These are phyloP conservation scores for Platyura marginata DNA, from an alignment of 1,140 invertebrate species.

Conservation along the genomic window DNA sequence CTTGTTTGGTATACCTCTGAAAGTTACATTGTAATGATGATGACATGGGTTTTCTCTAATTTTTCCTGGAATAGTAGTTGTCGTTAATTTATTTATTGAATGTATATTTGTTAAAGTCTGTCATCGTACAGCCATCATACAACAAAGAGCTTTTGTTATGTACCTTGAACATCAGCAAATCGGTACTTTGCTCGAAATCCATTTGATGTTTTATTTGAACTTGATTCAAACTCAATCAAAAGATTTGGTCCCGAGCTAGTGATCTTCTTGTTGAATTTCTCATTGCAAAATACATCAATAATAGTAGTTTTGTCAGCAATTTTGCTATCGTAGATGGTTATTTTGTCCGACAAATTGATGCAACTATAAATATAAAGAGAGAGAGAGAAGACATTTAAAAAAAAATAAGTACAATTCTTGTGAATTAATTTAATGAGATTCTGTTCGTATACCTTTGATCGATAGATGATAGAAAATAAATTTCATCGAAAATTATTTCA, in stretches of 20 bases:
- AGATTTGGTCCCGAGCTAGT: conserved; percentile 62
- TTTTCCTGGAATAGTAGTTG: no score
- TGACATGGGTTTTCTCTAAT: no score
- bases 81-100: no score
- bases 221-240: conserved; percentile 63
- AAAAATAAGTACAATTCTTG: no score
- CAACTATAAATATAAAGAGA: conserved; percentile 37
- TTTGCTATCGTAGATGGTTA: conserved; percentile 52
- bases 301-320: conserved; percentile 41
- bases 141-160: not conserved
- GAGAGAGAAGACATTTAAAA: no score
- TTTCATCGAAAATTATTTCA: conserved; percentile 19
- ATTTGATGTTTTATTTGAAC: conserved; percentile 60
- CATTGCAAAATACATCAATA: conserved; percentile 63
- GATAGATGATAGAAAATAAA: conserved; percentile 3
- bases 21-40: no score
- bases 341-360: conserved; percentile 46
- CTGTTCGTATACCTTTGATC: no score
- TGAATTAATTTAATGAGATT: no score
- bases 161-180: conserved; percentile 26
- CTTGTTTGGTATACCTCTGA: no score
- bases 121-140: no score
- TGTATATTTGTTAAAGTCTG: no score
- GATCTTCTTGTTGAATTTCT: conserved; percentile 45
- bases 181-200: conserved; percentile 72